Percentiles rank a stretch among this genome's conserved stretches.
Conservation (phyloP, 2,888 invertebrate species). For the Orthosia cruda region DNA sequence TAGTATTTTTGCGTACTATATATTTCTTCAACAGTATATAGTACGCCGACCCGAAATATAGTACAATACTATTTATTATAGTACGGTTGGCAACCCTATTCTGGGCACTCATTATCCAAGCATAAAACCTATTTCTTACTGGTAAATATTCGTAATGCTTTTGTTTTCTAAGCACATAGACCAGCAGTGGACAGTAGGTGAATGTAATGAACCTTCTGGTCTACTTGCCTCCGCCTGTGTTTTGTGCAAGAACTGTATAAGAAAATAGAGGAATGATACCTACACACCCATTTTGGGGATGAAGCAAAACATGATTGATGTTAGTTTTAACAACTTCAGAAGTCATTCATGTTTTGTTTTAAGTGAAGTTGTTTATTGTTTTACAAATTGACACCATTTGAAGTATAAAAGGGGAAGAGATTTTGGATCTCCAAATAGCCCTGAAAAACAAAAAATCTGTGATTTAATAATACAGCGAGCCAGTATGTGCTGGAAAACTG, state of each 20-base stretch:
- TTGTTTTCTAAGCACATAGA: neutral
- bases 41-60: too few species aligned
- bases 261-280: neutral
- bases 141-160: neutral
- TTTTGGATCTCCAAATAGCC: neutral
- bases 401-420: neutral
- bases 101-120: too few species aligned
- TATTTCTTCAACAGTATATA: too few species aligned
- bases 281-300: constrained; percentile 24
- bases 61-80: too few species aligned
- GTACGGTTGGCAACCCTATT: too few species aligned
- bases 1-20: too few species aligned
- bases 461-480: neutral
- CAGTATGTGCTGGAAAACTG: neutral
- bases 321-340: constrained; percentile 39
- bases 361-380: constrained; percentile 28
- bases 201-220: constrained; percentile 10
- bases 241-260: constrained; percentile 8
- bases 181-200: neutral
- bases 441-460: too few species aligned
- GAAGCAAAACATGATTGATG: constrained; percentile 30
- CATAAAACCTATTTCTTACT: neutral
- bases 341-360: constrained; percentile 6
- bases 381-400: constrained; percentile 18
- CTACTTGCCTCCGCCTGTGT: neutral